Percentiles rank a stretch among this genome's conserved stretches.
phyloP scores from a whole-genome alignment of 2,113 vertebrate genomes.

The Alexandromys fortis region DNA sequence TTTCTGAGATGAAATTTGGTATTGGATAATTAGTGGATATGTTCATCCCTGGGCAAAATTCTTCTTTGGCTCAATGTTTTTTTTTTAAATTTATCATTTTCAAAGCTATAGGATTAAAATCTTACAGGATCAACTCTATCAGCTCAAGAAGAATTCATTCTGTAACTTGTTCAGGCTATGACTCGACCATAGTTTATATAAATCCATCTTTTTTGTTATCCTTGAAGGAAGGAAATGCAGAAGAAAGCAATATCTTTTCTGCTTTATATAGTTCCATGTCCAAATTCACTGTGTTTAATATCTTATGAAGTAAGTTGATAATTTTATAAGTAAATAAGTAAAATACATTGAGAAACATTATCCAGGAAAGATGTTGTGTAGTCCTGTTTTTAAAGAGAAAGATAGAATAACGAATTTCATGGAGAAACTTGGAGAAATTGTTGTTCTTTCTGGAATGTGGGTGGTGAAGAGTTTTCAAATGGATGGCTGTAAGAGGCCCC shows the following conservation, averaged over 20 bases:
- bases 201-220: neutral
- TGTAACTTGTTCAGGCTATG: neutral
- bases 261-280: neutral
- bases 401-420: neutral
- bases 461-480: neutral
- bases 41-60: neutral
- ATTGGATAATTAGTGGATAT: neutral
- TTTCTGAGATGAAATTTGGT: neutral
- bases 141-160: neutral
- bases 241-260: neutral
- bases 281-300: neutral
- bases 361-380: neutral
- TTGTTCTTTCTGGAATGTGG: neutral
- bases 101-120: neutral
- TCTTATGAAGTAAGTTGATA: neutral
- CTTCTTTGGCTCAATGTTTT: neutral
- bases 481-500: neutral
- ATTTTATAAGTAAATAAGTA: neutral
- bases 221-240: neutral
- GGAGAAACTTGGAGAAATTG: neutral
- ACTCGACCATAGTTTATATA: neutral
- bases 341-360: neutral
- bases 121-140: neutral
- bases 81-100: neutral
- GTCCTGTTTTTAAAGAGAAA: neutral